Evolutionary conservation across 92 coral and sea anemone species (phyloP).

Genomic region (Porites lobata): DNA sequence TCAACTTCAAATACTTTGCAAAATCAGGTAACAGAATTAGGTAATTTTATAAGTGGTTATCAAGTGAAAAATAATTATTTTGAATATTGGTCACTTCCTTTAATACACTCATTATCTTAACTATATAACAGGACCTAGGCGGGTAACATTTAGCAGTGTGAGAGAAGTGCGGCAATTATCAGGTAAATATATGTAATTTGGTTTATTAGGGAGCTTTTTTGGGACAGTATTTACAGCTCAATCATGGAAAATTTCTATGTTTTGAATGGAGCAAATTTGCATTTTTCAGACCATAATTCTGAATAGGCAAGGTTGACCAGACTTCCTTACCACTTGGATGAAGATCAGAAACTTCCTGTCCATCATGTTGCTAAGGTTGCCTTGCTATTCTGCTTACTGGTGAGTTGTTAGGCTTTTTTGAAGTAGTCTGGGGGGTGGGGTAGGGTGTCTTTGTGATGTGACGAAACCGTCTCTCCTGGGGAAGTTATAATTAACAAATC

Average conservation of each 20-base stretch:
- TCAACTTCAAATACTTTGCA: too few relatives aligned
- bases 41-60: too few relatives aligned
- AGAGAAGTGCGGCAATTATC: constrained; percentile 83
- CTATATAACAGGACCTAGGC: constrained; percentile 50
- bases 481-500: too few relatives aligned
- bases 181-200: constrained; percentile 38
- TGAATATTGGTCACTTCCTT: not conserved
- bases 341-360: constrained; percentile 13
- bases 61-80: too few relatives aligned
- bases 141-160: constrained; percentile 75
- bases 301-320: constrained; percentile 31
- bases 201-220: not conserved
- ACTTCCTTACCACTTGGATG: constrained; percentile 10
- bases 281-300: constrained; percentile 9
- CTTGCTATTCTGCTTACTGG: constrained; percentile 91
- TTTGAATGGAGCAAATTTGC: not conserved
- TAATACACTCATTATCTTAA: too few relatives aligned
- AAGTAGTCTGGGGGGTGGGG: not conserved
- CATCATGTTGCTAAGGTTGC: constrained; percentile 78
- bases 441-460: not conserved
- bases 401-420: constrained; percentile 21
- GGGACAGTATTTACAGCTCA: too few relatives aligned
- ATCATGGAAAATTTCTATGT: not conserved
- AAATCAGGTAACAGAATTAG: too few relatives aligned
- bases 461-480: too few relatives aligned